phyloP scores from a whole-genome alignment of 2,888 invertebrate species.

The Chloroclysta siterata region DNA sequence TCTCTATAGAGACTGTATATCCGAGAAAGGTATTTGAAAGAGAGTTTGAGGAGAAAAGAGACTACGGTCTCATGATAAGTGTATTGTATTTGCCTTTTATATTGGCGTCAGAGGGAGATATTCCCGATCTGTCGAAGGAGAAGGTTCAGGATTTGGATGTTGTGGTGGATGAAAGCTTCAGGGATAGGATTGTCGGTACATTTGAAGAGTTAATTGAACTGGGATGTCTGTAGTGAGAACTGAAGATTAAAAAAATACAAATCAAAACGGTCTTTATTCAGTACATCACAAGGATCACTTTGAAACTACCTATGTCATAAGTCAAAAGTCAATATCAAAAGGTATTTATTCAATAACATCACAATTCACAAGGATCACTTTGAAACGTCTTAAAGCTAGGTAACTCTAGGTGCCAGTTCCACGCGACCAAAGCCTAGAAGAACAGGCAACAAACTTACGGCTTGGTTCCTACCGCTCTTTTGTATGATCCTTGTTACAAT shows the following conservation, averaged over 20 bases:
- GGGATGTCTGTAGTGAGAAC: slow-evolving; percentile 39
- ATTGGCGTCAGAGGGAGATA: slow-evolving; percentile 45
- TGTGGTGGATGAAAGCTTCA: slow-evolving; percentile 44
- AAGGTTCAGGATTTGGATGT: slow-evolving; percentile 41
- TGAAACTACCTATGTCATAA: too few relatives aligned
- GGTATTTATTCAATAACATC: too few relatives aligned
- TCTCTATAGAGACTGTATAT: slow-evolving; percentile 48
- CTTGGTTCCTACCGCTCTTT: too few relatives aligned
- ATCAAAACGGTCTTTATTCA: too few relatives aligned
- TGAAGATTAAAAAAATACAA: neutral
- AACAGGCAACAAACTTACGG: too few relatives aligned
- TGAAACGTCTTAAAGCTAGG: too few relatives aligned
- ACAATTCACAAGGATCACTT: too few relatives aligned
- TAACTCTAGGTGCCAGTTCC: too few relatives aligned
- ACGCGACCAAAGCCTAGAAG: too few relatives aligned
- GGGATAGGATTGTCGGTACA: slow-evolving; percentile 45
- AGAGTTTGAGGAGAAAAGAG: slow-evolving; percentile 48
- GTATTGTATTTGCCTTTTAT: slow-evolving; percentile 49
- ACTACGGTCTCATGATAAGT: slow-evolving; percentile 48
- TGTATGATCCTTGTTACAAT: too few relatives aligned
- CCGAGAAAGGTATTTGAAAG: slow-evolving; percentile 52
- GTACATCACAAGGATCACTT: too few relatives aligned
- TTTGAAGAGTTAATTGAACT: slow-evolving; percentile 54
- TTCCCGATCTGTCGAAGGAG: slow-evolving; percentile 47
- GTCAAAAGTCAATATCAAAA: too few relatives aligned